Evolutionary conservation across 1,140 invertebrate species (phyloP).

Genomic region (Papilio dardanus): DNA sequence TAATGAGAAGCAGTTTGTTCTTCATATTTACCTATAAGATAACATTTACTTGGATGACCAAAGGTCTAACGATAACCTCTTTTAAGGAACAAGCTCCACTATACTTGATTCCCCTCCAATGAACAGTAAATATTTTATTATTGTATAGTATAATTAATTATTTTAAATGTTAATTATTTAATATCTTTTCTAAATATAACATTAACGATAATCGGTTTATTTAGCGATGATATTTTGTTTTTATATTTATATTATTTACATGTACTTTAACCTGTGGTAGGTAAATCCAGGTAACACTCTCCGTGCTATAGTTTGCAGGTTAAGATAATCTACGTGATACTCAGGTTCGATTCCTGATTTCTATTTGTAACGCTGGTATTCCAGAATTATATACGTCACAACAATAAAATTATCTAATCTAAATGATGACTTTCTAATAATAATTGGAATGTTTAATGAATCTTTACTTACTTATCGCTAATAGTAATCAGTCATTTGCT

Average conservation of each 20-base stretch:
- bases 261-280: not conserved
- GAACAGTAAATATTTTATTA: conserved; percentile 6
- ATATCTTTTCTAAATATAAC: not conserved
- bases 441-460: not conserved
- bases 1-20: not conserved
- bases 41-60: conserved; percentile 14
- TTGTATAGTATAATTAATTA: not conserved
- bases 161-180: not conserved
- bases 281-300: not conserved
- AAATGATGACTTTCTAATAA: not conserved
- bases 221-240: not conserved
- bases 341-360: not conserved
- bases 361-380: no score
- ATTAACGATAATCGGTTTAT: not conserved
- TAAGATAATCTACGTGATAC: no score
- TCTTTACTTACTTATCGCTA: conserved; percentile 3
- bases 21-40: conserved; percentile 24
- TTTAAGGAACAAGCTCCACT: conserved; percentile 18
- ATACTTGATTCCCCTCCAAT: not conserved
- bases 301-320: not conserved
- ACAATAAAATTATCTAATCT: not conserved
- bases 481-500: conserved; percentile 5
- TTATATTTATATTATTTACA: not conserved
- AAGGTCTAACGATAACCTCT: conserved; percentile 32
- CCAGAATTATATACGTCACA: no score